phyloP scores from a whole-genome alignment of 2,888 invertebrate species.

The Heliconius erato region DNA sequence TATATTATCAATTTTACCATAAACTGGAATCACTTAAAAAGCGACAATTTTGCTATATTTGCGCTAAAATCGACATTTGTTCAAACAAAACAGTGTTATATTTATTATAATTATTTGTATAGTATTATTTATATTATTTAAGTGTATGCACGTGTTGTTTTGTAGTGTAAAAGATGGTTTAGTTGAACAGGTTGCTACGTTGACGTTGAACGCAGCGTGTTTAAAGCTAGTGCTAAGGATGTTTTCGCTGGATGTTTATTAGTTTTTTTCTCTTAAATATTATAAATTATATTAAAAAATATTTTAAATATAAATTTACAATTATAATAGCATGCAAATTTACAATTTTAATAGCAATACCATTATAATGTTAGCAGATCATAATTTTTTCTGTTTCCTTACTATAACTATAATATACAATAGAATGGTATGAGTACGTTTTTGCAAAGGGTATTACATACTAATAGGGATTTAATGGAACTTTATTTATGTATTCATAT shows the following conservation, averaged over 20 bases:
- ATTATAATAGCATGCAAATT: too few species aligned
- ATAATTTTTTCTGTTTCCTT: too few species aligned
- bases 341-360: too few species aligned
- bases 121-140: constrained; percentile 60
- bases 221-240: background rate
- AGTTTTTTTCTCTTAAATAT: background rate
- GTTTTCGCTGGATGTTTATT: background rate
- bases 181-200: constrained; percentile 7
- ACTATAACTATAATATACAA: too few species aligned
- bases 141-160: constrained; percentile 62
- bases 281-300: too few species aligned
- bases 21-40: constrained; percentile 71
- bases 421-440: too few species aligned
- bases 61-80: constrained; percentile 72
- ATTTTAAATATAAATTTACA: too few species aligned
- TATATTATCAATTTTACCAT: constrained; percentile 80
- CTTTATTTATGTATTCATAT: too few species aligned
- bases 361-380: too few species aligned
- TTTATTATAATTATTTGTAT: constrained; percentile 64
- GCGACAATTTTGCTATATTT: constrained; percentile 63
- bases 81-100: constrained; percentile 67
- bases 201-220: background rate
- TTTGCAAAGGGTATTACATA: too few species aligned
- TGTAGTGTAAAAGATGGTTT: constrained; percentile 15
- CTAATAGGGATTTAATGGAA: too few species aligned